Evolutionary conservation across 2,888 invertebrate species (phyloP).

Genomic region (Subacronicta megacephala): DNA sequence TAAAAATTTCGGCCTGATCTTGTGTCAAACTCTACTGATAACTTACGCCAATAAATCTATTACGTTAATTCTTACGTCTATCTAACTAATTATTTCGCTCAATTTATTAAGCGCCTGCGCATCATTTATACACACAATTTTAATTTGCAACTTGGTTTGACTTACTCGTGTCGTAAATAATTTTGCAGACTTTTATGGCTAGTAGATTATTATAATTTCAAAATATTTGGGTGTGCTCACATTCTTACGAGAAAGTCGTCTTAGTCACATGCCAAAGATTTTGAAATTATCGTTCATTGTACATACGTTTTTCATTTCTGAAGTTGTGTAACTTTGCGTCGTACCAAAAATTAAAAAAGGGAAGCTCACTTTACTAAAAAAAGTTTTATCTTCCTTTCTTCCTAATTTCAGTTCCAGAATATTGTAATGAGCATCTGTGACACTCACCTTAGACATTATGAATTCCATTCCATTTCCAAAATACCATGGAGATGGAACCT

Average conservation of each 20-base stretch:
- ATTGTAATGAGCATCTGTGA: too few species aligned
- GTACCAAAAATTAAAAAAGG: too few species aligned
- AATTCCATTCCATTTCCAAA: too few species aligned
- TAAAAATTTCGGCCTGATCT: constrained; percentile 37
- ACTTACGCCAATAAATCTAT: constrained; percentile 50
- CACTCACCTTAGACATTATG: too few species aligned
- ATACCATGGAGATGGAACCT: too few species aligned
- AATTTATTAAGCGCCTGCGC: constrained; percentile 52
- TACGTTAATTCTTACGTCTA: constrained; percentile 60
- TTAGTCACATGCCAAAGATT: constrained; percentile 9
- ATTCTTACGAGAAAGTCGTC: constrained; percentile 21
- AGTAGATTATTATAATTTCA: constrained; percentile 33
- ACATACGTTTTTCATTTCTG: not conserved
- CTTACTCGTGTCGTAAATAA: constrained; percentile 45
- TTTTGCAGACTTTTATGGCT: constrained; percentile 40
- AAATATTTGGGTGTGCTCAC: constrained; percentile 36
- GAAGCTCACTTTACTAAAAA: too few species aligned
- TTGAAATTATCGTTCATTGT: not conserved
- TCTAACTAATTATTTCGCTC: constrained; percentile 53
- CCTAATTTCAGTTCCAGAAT: too few species aligned
- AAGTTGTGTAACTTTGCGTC: not conserved
- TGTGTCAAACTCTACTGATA: constrained; percentile 31
- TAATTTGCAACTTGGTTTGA: constrained; percentile 49
- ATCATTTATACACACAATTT: constrained; percentile 40
- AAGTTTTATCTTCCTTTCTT: too few species aligned